Percentiles rank a stretch among this genome's conserved stretches.
phyloP scores from a whole-genome alignment of 2,113 vertebrate species.

The Kryptolebias marmoratus region DNA sequence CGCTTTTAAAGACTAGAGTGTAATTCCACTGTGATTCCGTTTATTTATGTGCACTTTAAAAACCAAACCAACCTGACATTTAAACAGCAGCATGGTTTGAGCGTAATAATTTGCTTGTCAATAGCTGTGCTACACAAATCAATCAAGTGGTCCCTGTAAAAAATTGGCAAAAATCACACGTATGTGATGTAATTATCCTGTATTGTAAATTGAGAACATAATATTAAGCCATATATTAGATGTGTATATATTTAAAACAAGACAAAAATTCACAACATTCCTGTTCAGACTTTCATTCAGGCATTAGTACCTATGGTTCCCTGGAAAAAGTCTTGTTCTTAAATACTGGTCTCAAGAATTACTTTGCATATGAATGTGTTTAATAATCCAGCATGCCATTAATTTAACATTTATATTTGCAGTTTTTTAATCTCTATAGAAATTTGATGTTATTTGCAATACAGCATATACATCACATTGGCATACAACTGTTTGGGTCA shows the following conservation, averaged over 20 bases:
- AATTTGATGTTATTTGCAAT: no score
- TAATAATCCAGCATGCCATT: neutral
- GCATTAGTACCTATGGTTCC: no score
- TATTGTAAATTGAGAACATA: no score
- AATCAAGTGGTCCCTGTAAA: no score
- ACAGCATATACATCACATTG: no score
- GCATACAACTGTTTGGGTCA: no score
- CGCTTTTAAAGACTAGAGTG: neutral
- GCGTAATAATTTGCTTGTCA: slow-evolving; percentile 16
- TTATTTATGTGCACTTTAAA: slow-evolving; percentile 9
- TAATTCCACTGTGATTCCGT: neutral
- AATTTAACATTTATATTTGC: neutral
- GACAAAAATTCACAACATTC: no score
- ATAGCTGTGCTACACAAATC: neutral
- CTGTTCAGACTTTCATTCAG: no score
- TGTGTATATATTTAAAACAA: no score
- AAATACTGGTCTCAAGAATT: neutral
- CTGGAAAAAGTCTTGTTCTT: no score
- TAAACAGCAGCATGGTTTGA: slow-evolving; percentile 19
- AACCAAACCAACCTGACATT: slow-evolving; percentile 18
- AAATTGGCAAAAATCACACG: neutral
- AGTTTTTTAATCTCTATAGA: neutral
- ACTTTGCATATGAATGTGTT: neutral
- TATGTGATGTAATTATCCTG: neutral
- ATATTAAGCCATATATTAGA: no score